Conservation (phyloP, 2,888 invertebrate species). For the Lithosia quadra region DNA sequence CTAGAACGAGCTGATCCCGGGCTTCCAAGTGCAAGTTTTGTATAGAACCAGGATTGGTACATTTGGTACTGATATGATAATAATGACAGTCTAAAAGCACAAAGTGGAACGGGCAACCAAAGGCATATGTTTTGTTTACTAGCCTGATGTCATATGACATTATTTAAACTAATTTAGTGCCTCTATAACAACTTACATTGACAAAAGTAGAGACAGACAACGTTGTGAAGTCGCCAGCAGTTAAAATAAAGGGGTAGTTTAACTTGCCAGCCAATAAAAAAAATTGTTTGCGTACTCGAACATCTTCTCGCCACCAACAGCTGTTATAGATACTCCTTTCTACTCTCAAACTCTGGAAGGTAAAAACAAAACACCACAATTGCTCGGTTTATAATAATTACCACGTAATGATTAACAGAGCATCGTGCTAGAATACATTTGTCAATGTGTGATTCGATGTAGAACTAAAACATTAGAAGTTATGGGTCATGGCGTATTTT, state of each 20-base stretch:
- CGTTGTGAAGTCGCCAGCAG: slow-evolving; percentile 67
- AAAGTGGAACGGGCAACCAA: not conserved
- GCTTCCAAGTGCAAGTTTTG: not conserved
- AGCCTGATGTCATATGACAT: too few species aligned
- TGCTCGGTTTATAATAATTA: not conserved
- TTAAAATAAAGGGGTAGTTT: slow-evolving; percentile 51
- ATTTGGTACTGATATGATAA: not conserved
- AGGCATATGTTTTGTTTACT: too few species aligned
- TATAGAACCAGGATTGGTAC: not conserved
- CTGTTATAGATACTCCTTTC: slow-evolving; percentile 65
- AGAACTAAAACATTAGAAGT: too few species aligned
- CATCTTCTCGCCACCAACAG: slow-evolving; percentile 69
- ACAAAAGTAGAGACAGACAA: slow-evolving; percentile 70
- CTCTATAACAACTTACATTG: slow-evolving; percentile 56
- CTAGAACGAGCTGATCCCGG: too few species aligned
- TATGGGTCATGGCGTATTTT: too few species aligned
- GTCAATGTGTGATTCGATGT: too few species aligned
- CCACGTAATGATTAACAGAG: not conserved
- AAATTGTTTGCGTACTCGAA: slow-evolving; percentile 52
- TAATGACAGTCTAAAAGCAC: not conserved
- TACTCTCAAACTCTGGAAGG: slow-evolving; percentile 56
- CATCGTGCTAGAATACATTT: too few species aligned
- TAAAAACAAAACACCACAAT: not conserved
- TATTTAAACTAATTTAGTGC: not conserved
- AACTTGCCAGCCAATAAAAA: slow-evolving; percentile 67